Evolutionary conservation across 2,113 vertebrate genomes (phyloP), one percentile per base, ranked within the genome.

Genomic region (Fulmarus glacialis): DNA sequence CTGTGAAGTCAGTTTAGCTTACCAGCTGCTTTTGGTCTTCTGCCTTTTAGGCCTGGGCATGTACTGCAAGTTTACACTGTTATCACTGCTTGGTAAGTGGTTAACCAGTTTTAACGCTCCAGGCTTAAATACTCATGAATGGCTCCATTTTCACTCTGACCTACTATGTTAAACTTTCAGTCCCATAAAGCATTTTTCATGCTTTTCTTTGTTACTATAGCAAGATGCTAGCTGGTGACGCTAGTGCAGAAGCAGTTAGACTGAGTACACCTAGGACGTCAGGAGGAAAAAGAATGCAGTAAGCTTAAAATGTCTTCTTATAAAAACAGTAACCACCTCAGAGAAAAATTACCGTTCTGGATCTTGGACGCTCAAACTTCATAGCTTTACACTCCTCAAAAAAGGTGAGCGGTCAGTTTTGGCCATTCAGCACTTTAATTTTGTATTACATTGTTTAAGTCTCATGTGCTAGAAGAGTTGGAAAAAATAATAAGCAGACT

Each of bases 1-100:
- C 87, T 93, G 87, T 70, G 82, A 64, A 93, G 80, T 62, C 89
- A 55, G 59, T 90, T 96, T 95, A 96, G 56, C n/a, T 96, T 34
- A 82, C 42, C 67, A 94, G 72, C 89, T 93, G 97, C 79, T 82
- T 81, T 77, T 67, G 66, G 43, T 75, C 91, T 96, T 96, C 95
- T 84, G 93, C 82, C 78, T 71, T 82, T 82, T 36, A 89, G 52
- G 91, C 74, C 71, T 60, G 83, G 42, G 84, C 82, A 95, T 5
- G 9, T 48, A 13, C 56, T 53, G 29, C 26, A 24, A 43, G 93
- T 9, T 53, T 80, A 84, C 36, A 71, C 14, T 38, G 34, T 12
- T 43, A 83, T 9, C 58, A 23, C n/a, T 27, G 71, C 50, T 34
- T 21, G 38, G 11, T 7, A 75, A 78, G 34, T 14, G 6, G 38